phyloP scores from a whole-genome alignment of 2,797 vertebrate species.

The Pseudocheirus occidentalis region DNA sequence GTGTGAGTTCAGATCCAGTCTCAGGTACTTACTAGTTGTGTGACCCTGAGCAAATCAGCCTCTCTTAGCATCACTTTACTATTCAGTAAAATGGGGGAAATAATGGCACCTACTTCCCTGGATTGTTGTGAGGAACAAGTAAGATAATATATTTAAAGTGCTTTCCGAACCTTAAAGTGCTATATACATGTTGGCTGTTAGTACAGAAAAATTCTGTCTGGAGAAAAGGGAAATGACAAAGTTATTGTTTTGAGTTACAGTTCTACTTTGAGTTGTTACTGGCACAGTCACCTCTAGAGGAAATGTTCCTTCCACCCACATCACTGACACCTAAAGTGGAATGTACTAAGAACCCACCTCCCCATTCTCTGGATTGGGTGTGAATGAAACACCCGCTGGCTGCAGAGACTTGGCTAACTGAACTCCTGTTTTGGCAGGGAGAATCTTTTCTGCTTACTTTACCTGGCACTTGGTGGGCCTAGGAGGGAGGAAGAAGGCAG shows the following conservation, averaged over 20 bases:
- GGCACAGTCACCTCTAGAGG: background rate
- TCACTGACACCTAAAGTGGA: background rate
- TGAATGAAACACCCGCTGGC: background rate
- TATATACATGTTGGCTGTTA: background rate
- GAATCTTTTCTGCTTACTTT: background rate
- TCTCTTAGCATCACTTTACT: background rate
- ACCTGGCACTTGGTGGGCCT: background rate
- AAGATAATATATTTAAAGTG: background rate
- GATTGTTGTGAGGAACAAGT: background rate
- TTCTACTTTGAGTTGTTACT: background rate
- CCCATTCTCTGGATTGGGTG: background rate
- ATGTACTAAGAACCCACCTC: slow-evolving; percentile 9
- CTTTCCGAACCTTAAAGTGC: background rate
- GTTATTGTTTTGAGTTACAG: background rate
- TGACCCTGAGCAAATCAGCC: background rate
- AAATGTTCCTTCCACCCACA: background rate
- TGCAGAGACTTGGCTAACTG: too few species aligned
- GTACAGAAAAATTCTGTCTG: background rate
- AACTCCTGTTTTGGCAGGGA: background rate
- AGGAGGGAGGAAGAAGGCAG: background rate
- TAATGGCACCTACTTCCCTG: background rate
- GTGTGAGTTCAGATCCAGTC: background rate
- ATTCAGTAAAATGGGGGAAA: background rate
- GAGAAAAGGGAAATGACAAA: background rate
- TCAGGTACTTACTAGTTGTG: background rate